Percentiles rank a stretch among this genome's conserved stretches.
Conservation (phyloP, 2,888 invertebrate genomes). For the Listrodromus nycthemerus region DNA sequence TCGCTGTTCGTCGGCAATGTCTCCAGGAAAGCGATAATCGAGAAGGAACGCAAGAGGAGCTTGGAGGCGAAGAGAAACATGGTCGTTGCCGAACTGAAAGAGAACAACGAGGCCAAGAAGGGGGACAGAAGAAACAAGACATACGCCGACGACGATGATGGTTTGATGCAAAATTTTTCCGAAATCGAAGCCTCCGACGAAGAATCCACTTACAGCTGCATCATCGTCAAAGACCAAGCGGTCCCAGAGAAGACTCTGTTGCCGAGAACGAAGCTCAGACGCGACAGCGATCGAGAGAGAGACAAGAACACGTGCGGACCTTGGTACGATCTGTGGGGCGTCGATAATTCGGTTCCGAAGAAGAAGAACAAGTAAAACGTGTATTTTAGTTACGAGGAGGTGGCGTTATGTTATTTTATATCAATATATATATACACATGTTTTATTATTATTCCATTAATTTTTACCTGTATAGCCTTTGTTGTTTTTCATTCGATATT, state of each 20-base stretch:
- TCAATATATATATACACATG: slow-evolving; percentile 16
- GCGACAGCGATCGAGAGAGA: slow-evolving; percentile 85
- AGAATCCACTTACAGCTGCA: slow-evolving; percentile 87
- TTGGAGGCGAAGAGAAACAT: slow-evolving; percentile 82
- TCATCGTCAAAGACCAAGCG: slow-evolving; percentile 92
- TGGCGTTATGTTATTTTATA: slow-evolving; percentile 11
- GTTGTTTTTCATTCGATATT: slow-evolving; percentile 26
- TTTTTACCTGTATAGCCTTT: slow-evolving; percentile 50
- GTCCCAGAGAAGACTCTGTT: slow-evolving; percentile 85
- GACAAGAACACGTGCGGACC: slow-evolving; percentile 91
- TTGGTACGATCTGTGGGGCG: slow-evolving; percentile 95
- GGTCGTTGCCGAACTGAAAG: slow-evolving; percentile 82
- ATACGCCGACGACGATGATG: slow-evolving; percentile 79
- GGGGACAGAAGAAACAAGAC: slow-evolving; percentile 78
- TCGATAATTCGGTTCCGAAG: slow-evolving; percentile 89
- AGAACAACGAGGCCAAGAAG: slow-evolving; percentile 81
- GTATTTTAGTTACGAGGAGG: background rate
- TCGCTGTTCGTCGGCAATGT: slow-evolving; percentile 82
- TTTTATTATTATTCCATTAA: slow-evolving; percentile 45
- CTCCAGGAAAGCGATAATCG: slow-evolving; percentile 82
- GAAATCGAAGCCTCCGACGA: slow-evolving; percentile 84
- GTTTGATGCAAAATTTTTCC: slow-evolving; percentile 79
- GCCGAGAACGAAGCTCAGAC: slow-evolving; percentile 90
- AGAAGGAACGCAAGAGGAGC: slow-evolving; percentile 82
- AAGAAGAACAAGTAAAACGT: slow-evolving; percentile 82